phyloP scores from a whole-genome alignment of 2,113 vertebrate genomes.

The Lipotes vexillifer region DNA sequence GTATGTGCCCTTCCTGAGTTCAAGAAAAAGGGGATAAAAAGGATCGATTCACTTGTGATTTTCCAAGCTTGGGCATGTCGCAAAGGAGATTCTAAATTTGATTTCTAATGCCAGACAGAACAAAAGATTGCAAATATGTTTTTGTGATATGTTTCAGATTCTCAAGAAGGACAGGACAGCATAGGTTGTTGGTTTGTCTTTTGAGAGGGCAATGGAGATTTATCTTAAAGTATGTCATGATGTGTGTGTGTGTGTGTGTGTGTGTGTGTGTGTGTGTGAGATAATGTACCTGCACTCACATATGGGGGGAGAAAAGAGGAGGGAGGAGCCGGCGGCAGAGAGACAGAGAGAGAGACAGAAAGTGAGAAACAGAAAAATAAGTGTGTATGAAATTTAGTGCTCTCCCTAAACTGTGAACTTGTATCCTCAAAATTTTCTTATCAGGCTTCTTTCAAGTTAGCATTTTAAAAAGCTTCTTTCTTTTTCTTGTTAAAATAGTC shows the following conservation, averaged over 20 bases:
- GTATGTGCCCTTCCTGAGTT: not conserved
- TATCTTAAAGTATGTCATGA: not conserved
- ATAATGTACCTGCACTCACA: rapidly evolving
- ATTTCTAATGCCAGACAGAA: not conserved
- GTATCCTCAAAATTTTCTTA: not conserved
- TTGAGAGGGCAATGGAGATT: not conserved
- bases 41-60: not conserved
- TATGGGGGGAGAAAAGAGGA: not conserved
- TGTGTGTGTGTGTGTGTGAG: not conserved
- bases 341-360: not conserved
- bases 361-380: not conserved
- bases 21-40: not conserved
- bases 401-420: not conserved
- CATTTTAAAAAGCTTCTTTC: not conserved
- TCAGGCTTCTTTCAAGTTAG: not conserved
- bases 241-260: not conserved
- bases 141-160: not conserved
- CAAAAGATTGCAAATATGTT: not conserved
- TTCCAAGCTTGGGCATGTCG: not conserved
- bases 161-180: not conserved
- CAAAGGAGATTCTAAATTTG: not conserved
- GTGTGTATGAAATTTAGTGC: not conserved
- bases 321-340: not conserved
- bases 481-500: not conserved
- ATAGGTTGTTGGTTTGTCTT: not conserved